Conservation (phyloP, 2,797 vertebrate species). For the Dermochelys coriacea region DNA sequence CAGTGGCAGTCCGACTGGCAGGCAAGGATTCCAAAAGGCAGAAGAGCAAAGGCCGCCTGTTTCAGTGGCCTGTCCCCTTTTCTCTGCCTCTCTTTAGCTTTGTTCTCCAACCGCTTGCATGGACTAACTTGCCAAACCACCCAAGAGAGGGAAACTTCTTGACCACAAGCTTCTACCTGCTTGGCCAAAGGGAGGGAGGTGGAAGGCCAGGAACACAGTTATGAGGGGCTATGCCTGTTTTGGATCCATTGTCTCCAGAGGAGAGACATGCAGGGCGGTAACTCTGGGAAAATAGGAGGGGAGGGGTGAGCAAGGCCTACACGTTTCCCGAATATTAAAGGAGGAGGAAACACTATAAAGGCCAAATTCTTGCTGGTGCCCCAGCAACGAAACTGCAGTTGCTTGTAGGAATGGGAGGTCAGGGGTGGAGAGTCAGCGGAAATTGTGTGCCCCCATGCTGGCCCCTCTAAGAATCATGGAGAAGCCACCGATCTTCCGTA, state of each 20-base stretch:
- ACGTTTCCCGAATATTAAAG: not conserved
- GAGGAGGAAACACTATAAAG: not conserved
- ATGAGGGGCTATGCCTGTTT: not conserved
- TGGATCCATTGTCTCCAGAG: not conserved
- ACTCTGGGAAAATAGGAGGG: not conserved
- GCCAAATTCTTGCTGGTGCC: slow-evolving; percentile 15
- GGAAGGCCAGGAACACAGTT: not conserved
- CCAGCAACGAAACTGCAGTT: slow-evolving; percentile 17
- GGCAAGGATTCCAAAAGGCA: too few species aligned
- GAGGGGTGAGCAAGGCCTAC: not conserved
- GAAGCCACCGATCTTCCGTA: not conserved
- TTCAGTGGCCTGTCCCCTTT: not conserved
- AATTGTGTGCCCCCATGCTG: not conserved
- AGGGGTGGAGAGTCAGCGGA: not conserved
- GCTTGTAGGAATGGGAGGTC: not conserved
- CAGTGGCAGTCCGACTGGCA: not conserved
- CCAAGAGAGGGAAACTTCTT: not conserved
- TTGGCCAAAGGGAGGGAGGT: not conserved
- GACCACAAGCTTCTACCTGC: not conserved
- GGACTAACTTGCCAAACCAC: not conserved
- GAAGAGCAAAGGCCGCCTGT: not conserved
- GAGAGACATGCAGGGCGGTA: not conserved
- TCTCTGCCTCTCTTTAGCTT: not conserved
- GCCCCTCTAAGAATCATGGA: not conserved
- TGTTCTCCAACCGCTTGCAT: not conserved